phyloP scores from a whole-genome alignment of 2,888 invertebrate genomes.

The Leptopilina myrica region DNA sequence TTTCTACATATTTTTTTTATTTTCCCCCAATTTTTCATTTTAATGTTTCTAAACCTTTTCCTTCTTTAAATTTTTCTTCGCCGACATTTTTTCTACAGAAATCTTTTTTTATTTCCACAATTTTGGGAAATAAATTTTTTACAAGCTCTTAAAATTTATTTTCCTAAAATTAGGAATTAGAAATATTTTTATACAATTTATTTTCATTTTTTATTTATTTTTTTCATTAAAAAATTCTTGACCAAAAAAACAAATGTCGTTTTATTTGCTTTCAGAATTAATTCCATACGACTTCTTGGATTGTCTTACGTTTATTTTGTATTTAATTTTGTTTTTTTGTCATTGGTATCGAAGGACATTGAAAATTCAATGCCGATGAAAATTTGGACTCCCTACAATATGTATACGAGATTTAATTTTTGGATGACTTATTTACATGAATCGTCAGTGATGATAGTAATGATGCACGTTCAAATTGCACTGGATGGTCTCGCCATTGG shows the following conservation, averaged over 20 bases:
- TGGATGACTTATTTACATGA: not conserved
- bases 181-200: no score
- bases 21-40: not conserved
- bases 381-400: not conserved
- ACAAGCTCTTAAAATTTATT: no score
- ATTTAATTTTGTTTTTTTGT: not conserved
- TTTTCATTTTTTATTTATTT: no score
- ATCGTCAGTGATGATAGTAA: not conserved
- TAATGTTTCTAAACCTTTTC: no score
- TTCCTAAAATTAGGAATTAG: no score
- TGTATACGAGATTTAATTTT: not conserved
- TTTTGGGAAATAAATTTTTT: no score
- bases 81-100: no score
- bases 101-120: no score
- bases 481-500: not conserved
- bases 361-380: not conserved
- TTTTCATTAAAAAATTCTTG: no score
- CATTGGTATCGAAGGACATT: not conserved
- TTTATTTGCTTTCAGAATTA: not conserved
- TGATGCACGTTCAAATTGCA: no score
- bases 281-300: not conserved
- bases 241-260: not conserved
- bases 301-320: not conserved
- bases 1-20: not conserved
- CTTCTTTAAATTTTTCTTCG: no score